Evolutionary conservation across 1,140 invertebrate species (phyloP), one percentile per base, ranked within the genome.

Genomic region (Stenopsyche tienmushanensis): DNA sequence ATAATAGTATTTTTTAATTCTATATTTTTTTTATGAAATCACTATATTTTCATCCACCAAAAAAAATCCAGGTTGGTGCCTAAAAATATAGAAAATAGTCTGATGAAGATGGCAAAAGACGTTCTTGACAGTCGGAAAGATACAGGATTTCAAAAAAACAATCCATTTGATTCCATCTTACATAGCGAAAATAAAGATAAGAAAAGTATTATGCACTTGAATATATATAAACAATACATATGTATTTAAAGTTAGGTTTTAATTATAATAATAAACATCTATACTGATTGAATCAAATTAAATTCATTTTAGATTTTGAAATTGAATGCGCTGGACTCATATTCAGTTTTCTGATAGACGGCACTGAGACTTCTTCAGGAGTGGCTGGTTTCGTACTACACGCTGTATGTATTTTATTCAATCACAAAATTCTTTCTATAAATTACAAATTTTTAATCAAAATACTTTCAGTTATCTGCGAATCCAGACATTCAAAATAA

Each of bases 111-210:
- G n/a, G 52, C 62, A 7, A 57, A 25, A 23, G 29, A 52, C 3
- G 59, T 64, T 23, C 23, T 67, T 17, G 26, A 59, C 13, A 39
- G 21, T 26, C 26, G 42, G 44, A 57, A 53, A 41, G 24, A 52
- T 9, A 64, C 23, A 10, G 62, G 55, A 7, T 53, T 60, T 25
- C 45, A 58, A 21, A 66, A 66, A 5, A 60, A 53, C 17, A 49
- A 60, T 24, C n/a, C 44, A 3, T n/a, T 60, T 5, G 57, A 60
- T 26, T 7, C 42, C 8, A 60, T 60, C 21, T 41, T 57, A 21
- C 9, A 3, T n/a, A 15, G 8, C 10, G 18, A 34, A 3, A 9
- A 26, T 2, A 53, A 50, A 10, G 47, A n/a, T 5, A 50, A 18
- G 23, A 21, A 50, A 50, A 21, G 47, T 5, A 21, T 29, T 53